Base-by-base conservation (phyloP, 2,113 vertebrate species). In the Chloebia gouldiae region DNA sequence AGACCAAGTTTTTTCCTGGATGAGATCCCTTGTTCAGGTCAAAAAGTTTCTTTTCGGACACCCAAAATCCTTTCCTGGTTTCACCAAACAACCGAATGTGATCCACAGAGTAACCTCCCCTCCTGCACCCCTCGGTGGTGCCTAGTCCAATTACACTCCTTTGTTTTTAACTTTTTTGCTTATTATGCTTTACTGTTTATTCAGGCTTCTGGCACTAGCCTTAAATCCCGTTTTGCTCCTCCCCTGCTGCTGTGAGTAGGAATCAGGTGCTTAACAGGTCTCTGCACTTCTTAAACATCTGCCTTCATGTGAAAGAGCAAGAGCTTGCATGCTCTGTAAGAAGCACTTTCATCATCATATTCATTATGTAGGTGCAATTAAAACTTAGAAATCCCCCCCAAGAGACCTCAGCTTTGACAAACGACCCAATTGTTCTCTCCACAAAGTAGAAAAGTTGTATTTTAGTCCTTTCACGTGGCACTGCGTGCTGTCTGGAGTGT, bases 401-500 rank as follows among this genome's bases (percentile, higher is more conserved):
- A 21, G 39, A 72, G 63, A 63, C n/a, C 47, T 56, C 53, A 68
- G 44, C 61, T 57, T 53, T 78, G 57, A 77, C 70, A 86, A 71
- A 21, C 1, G 0, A 22, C 50, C 24, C 8, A 30, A 11, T 20
- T 61, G 30, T 39, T 57, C 44, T 56, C 31, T n/a, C 60, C 56
- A 16, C 35, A 53, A 53, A 51, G 59, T 3, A 59, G 13, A 11
- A 9, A 66, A 86, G 33, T n/a, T 51, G 45, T 11, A 5, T 11
- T 80, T 88, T 10, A 10, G 19, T 33, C 18, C 27, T 88, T 93
- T 40, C n/a, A 45, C 37, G 13, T 7, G 22, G 47, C 56, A 7
- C 5, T 15, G 20, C 0, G 0, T 37, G 21, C 59, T 81, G 60
- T 56, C 40, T 59, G 37, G 53, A 35, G 40, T 28, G 7, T 81